Conservation (phyloP, 2,797 vertebrate species). For the Pangasius krempfi region DNA sequence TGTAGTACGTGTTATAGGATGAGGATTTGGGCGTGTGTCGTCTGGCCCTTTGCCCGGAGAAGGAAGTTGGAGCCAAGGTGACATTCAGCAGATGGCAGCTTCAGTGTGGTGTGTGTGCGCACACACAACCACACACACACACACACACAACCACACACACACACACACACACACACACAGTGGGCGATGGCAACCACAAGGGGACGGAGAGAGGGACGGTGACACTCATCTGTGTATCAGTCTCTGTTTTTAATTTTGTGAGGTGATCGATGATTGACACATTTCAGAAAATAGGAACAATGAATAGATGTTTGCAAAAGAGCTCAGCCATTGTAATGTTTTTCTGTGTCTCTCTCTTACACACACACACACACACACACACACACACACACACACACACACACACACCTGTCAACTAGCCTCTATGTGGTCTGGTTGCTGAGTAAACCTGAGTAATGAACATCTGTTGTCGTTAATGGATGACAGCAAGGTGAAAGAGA, state of each 20-base stretch:
- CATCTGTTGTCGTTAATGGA: slow-evolving; percentile 58
- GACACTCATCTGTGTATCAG: slow-evolving; percentile 45
- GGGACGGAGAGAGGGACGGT: slow-evolving; percentile 11
- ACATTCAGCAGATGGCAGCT: slow-evolving; percentile 70
- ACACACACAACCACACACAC: slow-evolving; percentile 5
- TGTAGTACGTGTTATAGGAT: neutral
- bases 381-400: slow-evolving; percentile 58
- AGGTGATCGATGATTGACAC: slow-evolving; percentile 45
- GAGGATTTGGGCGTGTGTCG: slow-evolving; percentile 59
- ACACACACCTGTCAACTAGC: slow-evolving; percentile 49
- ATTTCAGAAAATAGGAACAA: slow-evolving; percentile 13
- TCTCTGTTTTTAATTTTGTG: slow-evolving; percentile 55
- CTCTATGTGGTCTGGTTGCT: slow-evolving; percentile 45
- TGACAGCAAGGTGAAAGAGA: slow-evolving; percentile 51
- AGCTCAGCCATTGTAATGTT: neutral
- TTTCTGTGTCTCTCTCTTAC: neutral
- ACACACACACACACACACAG: neutral
- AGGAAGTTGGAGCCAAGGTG: slow-evolving; percentile 63
- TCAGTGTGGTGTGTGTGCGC: slow-evolving; percentile 51
- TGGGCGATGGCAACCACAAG: neutral
- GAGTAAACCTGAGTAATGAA: slow-evolving; percentile 54
- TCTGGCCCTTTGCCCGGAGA: slow-evolving; percentile 61
- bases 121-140: neutral
- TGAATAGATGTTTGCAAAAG: neutral
- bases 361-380: neutral